Percentiles rank a stretch among this genome's conserved stretches.
phyloP scores from a whole-genome alignment of 1,140 invertebrate species.

The Drosophila pallidifrons region DNA sequence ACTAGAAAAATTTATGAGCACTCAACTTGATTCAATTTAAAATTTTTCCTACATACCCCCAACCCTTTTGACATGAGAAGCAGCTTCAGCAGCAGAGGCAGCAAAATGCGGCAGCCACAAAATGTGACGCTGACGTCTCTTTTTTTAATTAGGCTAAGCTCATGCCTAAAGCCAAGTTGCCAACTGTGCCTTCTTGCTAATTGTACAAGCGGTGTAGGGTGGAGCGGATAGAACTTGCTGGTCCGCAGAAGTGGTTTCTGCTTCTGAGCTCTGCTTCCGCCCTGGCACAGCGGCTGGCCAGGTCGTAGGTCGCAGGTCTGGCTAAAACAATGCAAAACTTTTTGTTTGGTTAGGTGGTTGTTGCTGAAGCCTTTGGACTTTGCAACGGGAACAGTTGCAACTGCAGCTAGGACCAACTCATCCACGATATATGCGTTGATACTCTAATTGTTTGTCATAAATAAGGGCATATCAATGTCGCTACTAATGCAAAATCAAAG shows the following conservation, averaged over 20 bases:
- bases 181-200: constrained; percentile 61
- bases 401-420: constrained; percentile 15
- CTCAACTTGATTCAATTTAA: constrained; percentile 80
- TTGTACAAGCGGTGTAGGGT: constrained; percentile 24
- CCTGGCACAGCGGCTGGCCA: neutral
- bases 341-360: constrained; percentile 1
- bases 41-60: constrained; percentile 36
- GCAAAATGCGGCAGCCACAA: constrained; percentile 42
- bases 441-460: too few species aligned
- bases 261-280: constrained; percentile 25
- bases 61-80: neutral
- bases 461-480: too few species aligned
- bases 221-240: neutral
- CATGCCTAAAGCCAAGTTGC: constrained; percentile 68
- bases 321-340: constrained; percentile 55
- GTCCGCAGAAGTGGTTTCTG: constrained; percentile 13
- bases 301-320: constrained; percentile 31
- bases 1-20: constrained; percentile 76
- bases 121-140: constrained; percentile 68
- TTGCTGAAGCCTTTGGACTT: constrained; percentile 24
- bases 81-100: neutral
- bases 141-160: constrained; percentile 83
- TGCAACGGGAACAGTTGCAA: constrained; percentile 23
- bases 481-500: too few species aligned
- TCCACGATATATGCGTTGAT: too few species aligned